Base-by-base conservation (phyloP, 2,888 invertebrate species). In the Netelia melanura region DNA sequence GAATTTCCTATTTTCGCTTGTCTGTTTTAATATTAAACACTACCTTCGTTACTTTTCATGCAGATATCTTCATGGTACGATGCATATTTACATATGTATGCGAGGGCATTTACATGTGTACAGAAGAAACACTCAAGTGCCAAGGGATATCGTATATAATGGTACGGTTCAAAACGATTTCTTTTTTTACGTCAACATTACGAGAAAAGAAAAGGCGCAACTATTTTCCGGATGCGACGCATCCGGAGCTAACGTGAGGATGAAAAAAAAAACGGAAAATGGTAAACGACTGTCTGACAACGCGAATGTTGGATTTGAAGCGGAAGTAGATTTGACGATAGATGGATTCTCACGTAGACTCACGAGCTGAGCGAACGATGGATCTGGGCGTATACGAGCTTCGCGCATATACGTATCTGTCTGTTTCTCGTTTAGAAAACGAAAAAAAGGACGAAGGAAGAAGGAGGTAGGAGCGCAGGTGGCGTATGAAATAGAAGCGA, bases 251-350 rank as follows among this genome's bases (percentile, higher is more conserved):
- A 14, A 62, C 48, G n/a, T 52, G 21, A 78, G 38, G 38, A 38
- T 6, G 38, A 38, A 6, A 6, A 6, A 38, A 38, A 38, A 38
- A 38, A 8, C 6, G 38, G 38, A 65, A 80, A 71, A 71, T 74
- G 14, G 76, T 67, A 52, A 74, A 54, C 23, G 68, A 58, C 21
- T 52, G 56, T 81, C 48, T 68, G 44, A 72, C 61, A 58, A 64
- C 21, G 64, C 61, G 44, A 23, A 67, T 81, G 54, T 38, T 11
- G 17, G 11, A n/a, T 56, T 44, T 2, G 23, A 48, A 77, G 58
- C 65, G 71, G 72, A 81, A 61, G 68, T 77, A 68, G 84, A 81
- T 81, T 84, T 48, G 56, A 74, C 56, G 81, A 70, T 70, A 81
- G 62, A 71, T 81, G 58, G 68, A 81, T 64, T 70, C 68, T 43